Evolutionary conservation across 2,113 vertebrate species (phyloP).

Genomic region (Tetrao urogallus): DNA sequence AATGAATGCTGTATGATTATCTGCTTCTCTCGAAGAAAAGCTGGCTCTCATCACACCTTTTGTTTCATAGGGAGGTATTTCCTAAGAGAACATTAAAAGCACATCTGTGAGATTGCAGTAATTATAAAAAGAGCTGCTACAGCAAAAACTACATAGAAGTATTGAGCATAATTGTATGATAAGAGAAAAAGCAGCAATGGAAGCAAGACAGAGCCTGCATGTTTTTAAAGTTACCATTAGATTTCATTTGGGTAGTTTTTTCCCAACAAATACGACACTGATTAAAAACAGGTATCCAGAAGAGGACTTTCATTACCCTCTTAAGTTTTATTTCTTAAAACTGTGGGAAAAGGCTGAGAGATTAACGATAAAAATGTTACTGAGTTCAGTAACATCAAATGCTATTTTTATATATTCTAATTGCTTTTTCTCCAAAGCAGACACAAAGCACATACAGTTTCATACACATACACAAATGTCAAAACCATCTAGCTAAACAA

Average conservation of each 20-base stretch:
- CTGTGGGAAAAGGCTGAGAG: not conserved
- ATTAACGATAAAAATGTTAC: not conserved
- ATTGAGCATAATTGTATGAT: not conserved
- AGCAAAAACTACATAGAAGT: not conserved
- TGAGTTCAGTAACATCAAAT: not conserved
- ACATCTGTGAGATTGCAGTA: not conserved
- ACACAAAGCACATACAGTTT: not conserved
- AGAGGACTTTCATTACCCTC: not conserved
- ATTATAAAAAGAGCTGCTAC: not conserved
- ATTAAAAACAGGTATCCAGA: not conserved
- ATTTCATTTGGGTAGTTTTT: not conserved
- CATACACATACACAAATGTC: not conserved
- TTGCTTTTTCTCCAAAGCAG: not conserved
- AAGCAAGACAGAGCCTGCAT: not conserved
- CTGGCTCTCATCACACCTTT: conserved; percentile 99
- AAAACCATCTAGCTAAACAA: not conserved
- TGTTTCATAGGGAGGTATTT: conserved; percentile 98
- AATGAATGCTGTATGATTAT: conserved; percentile 99
- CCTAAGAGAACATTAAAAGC: conserved; percentile 78
- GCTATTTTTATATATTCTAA: not conserved
- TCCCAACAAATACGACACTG: not conserved
- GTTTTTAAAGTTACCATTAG: not conserved
- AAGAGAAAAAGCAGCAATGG: not conserved
- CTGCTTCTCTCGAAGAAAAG: conserved; percentile 96
- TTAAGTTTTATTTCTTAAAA: not conserved